Evolutionary conservation across 2,888 invertebrate species (phyloP).

Genomic region (Rhogogaster chlorosoma): DNA sequence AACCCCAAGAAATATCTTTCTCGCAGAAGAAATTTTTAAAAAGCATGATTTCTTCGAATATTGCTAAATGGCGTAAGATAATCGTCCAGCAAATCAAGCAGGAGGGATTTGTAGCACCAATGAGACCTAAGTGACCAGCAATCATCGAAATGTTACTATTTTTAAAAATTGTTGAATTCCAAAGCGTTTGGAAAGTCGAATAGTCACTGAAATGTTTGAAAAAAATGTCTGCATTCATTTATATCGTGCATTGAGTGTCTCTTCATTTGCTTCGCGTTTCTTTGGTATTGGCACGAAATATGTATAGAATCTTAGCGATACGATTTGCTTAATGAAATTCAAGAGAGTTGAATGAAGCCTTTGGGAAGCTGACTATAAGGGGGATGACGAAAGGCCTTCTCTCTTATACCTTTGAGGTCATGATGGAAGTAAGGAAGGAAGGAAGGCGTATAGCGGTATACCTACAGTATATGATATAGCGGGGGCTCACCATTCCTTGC

Average conservation of each 20-base stretch:
- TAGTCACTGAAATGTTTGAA: no score
- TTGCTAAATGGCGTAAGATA: not conserved
- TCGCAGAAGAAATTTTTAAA: not conserved
- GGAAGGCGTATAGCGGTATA: constrained; percentile 1
- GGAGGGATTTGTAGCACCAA: not conserved
- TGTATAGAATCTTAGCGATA: not conserved
- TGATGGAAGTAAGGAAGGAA: constrained; percentile 1
- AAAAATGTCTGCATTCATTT: no score
- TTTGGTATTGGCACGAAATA: not conserved
- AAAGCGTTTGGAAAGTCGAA: not conserved
- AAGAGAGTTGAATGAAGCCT: constrained; percentile 20
- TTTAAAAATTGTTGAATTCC: not conserved
- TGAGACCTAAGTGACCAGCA: not conserved
- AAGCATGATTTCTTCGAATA: not conserved
- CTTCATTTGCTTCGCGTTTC: not conserved
- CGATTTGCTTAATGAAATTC: constrained; percentile 14
- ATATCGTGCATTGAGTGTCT: not conserved
- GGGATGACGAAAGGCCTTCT: not conserved
- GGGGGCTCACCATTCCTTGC: constrained; percentile 30
- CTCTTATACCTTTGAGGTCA: not conserved
- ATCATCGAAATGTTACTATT: not conserved
- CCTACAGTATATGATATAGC: constrained; percentile 17
- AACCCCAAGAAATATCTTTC: not conserved
- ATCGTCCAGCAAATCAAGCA: not conserved
- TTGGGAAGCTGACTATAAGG: not conserved